A percentile compares a stretch with the other conserved stretches of the same genome.
Evolutionary conservation across 2,888 invertebrate genomes (phyloP).

Genomic region (Chrysolina americana): DNA sequence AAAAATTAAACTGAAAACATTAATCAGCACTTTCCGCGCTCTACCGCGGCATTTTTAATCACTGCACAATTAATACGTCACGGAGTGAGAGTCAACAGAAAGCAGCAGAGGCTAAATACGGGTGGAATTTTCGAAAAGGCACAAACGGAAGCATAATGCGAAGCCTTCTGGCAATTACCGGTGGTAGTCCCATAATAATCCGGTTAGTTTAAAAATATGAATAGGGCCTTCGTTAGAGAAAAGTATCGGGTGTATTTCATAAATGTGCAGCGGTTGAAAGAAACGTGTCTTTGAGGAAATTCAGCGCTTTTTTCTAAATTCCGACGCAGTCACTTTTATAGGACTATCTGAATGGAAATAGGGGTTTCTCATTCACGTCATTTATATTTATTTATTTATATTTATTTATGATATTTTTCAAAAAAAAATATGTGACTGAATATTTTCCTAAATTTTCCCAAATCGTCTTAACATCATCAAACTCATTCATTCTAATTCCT

Average conservation of each 20-base stretch:
- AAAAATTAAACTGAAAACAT: conserved; percentile 13
- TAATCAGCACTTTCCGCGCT: conserved; percentile 5
- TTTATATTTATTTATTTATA: too few relatives aligned
- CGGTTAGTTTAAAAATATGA: conserved; percentile 49
- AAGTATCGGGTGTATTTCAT: neutral
- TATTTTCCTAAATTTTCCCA: too few relatives aligned
- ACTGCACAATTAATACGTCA: conserved; percentile 8
- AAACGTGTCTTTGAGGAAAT: neutral
- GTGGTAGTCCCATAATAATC: conserved; percentile 38
- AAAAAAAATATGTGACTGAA: too few relatives aligned
- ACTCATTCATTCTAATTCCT: too few relatives aligned
- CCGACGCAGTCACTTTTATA: too few relatives aligned
- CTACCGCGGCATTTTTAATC: conserved; percentile 16
- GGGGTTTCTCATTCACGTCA: too few relatives aligned
- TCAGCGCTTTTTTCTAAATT: too few relatives aligned
- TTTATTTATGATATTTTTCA: too few relatives aligned
- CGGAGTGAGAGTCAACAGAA: neutral
- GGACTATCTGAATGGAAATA: too few relatives aligned
- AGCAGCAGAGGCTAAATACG: conserved; percentile 15
- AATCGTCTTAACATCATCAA: too few relatives aligned
- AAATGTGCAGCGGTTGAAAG: neutral
- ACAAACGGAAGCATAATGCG: conserved; percentile 24
- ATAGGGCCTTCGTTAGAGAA: conserved; percentile 22
- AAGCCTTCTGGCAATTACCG: conserved; percentile 50
- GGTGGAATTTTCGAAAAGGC: neutral